A percentile compares a stretch with the other conserved stretches of the same genome.
Conservation (phyloP, 2,888 invertebrate species). For the Nasonovia ribisnigri region DNA sequence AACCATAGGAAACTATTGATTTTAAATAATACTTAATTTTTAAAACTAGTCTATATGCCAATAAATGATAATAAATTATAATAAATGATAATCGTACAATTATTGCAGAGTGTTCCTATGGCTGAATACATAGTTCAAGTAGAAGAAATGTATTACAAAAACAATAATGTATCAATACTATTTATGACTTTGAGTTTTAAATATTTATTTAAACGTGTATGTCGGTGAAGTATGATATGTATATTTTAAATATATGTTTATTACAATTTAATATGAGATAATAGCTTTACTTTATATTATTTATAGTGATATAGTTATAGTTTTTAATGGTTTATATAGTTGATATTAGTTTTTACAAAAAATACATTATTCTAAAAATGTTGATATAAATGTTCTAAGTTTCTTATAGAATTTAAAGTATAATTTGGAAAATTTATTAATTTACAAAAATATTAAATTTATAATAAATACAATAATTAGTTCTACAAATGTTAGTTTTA, state of each 20-base stretch:
- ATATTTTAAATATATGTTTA: constrained; percentile 24
- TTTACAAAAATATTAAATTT: background rate
- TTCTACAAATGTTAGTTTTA: background rate
- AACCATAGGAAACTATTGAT: background rate
- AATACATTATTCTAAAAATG: background rate
- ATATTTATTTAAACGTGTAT: constrained; percentile 13
- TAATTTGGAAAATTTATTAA: background rate
- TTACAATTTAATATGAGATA: background rate
- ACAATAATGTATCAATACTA: background rate
- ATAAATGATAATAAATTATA: background rate
- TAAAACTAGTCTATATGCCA: background rate
- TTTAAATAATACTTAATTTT: background rate
- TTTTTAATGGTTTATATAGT: background rate
- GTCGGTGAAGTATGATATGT: background rate
- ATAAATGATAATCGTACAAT: background rate
- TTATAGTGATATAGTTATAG: background rate
- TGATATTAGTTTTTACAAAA: no score
- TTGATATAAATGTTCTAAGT: background rate
- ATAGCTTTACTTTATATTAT: background rate
- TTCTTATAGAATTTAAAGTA: background rate
- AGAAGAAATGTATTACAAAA: background rate
- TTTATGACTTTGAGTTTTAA: background rate
- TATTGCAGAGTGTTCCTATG: background rate
- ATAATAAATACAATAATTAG: background rate
- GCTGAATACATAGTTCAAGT: background rate